These are phyloP conservation scores for Suillia variegata DNA, from an alignment of 2,888 invertebrate species.

Conservation along the genomic window DNA sequence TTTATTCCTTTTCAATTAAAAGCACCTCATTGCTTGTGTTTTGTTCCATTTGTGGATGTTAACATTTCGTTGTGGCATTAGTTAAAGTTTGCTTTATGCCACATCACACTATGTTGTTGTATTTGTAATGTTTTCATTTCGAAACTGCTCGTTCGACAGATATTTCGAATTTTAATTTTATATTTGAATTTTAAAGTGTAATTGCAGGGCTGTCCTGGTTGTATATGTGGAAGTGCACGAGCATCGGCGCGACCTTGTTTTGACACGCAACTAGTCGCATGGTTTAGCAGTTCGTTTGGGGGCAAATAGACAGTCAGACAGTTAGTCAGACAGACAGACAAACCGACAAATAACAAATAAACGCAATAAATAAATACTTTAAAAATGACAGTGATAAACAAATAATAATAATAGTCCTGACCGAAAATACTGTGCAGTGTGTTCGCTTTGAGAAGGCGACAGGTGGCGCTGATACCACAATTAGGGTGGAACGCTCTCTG, in stretches of 20 bases:
- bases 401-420: constrained; percentile 15
- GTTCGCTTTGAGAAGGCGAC: constrained; percentile 30
- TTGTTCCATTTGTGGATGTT: neutral
- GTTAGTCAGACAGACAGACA: constrained; percentile 35
- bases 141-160: constrained; percentile 20
- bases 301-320: too few species aligned
- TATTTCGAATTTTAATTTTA: too few species aligned
- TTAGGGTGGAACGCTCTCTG: neutral
- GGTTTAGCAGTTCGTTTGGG: constrained; percentile 31
- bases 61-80: neutral
- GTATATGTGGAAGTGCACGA: constrained; percentile 30
- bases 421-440: constrained; percentile 28
- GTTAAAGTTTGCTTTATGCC: neutral
- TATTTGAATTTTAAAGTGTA: constrained; percentile 15
- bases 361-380: too few species aligned
- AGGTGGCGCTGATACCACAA: constrained; percentile 21
- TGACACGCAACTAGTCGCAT: constrained; percentile 53
- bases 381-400: too few species aligned
- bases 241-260: constrained; percentile 43
- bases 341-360: too few species aligned
- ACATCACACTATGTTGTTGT: neutral
- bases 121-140: constrained; percentile 34
- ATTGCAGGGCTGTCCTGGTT: neutral
- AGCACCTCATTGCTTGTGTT: constrained; percentile 2
- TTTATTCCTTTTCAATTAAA: neutral